Base-by-base conservation (phyloP, 2,113 vertebrate genomes). In the Corythaeola cristata region DNA sequence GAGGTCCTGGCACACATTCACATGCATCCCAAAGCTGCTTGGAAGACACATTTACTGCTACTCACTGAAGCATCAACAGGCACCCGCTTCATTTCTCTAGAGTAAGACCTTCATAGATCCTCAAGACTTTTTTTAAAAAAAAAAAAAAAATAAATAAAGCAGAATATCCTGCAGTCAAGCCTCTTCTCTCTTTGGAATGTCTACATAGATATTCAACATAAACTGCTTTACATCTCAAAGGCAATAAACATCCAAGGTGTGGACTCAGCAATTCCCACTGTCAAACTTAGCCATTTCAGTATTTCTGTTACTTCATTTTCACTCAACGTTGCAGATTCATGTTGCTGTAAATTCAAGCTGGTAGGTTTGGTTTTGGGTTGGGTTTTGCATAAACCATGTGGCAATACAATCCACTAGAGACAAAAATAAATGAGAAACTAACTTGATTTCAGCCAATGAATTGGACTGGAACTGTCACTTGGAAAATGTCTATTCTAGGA, bases 51-150 rank as follows among this genome's bases (percentile, higher is more conserved):
- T 1, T 19, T 19, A 41, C 49, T 17, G 30, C 23, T 49, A 52
- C 52, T 50, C 17, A 2, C 3, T 15, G 11, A 63, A 88, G 32
- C 49, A 56, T 8, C 30, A 44, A 4, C 2, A 1, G 27, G 8
- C 20, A 77, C 10, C 6, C 35, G 5, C 64, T 50, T 68, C 58
- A 32, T 11, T 16, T 35, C 39, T 60, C 21, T 44, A 32, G 15
- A 62, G n/a, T 2, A 45, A 35, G 9, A 41, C 1, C n/a, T 8
- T 37, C 1, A 3, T 18, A 21, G 15, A n/a, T 8, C 9, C 17
- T 37, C 15, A 52, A 30, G 17, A 27, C 3, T 24, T 27, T 67
- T 62, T 53, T 53, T 27, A 26, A 52, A 75, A 41, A 23, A 12
- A 35, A 12, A 35, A 39, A 39, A 39, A 8, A 39, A 39, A 39